phyloP scores from a whole-genome alignment of 2,888 invertebrate species.

The Leptinotarsa peninsularis region DNA sequence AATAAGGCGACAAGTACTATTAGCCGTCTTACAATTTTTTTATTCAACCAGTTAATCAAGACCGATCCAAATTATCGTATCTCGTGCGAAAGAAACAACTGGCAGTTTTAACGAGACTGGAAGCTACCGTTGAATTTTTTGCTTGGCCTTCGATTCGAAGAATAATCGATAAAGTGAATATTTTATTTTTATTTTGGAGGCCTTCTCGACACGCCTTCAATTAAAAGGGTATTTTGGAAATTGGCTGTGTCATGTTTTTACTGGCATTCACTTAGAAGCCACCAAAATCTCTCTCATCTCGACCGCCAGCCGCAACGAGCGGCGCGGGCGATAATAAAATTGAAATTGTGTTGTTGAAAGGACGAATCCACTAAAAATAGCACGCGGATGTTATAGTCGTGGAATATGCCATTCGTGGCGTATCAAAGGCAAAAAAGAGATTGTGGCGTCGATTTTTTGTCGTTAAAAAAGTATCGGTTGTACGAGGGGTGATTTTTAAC shows the following conservation, averaged over 20 bases:
- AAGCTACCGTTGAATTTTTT: neutral
- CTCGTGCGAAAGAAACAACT: neutral
- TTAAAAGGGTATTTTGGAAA: constrained; percentile 29
- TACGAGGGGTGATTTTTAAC: no score
- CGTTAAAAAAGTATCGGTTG: no score
- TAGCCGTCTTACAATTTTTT: no score
- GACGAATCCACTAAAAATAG: constrained; percentile 23
- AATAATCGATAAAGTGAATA: constrained; percentile 5
- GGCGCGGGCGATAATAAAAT: constrained; percentile 16
- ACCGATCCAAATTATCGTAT: neutral
- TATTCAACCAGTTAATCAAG: no score
- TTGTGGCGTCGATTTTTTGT: no score
- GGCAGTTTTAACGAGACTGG: constrained; percentile 5
- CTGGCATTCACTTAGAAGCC: constrained; percentile 7
- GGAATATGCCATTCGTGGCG: neutral
- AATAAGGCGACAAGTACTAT: no score
- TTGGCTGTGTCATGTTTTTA: constrained; percentile 19
- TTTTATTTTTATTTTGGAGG: constrained; percentile 6
- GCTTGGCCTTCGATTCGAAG: neutral
- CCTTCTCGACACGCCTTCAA: constrained; percentile 23
- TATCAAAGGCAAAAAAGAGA: no score
- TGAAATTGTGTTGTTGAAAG: constrained; percentile 19
- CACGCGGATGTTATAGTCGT: constrained; percentile 3
- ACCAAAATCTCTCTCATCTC: neutral
- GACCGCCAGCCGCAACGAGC: neutral